Percentiles rank a stretch among this genome's conserved stretches.
Evolutionary conservation across 64 coral and sea anemone species (phyloP).

Genomic region (Montipora cactus): DNA sequence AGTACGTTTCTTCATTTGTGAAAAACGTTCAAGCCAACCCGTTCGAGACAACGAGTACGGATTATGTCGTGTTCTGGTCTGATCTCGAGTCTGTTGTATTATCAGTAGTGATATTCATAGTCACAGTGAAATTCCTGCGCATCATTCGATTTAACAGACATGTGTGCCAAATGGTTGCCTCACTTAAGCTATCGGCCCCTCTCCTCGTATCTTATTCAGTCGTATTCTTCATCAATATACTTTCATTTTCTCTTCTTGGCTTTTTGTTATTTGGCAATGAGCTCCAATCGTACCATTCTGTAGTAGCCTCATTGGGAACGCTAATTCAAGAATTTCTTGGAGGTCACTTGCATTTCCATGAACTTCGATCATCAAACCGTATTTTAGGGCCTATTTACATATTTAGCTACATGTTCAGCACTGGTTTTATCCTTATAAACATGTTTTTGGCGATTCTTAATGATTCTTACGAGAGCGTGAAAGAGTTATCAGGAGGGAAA

Average conservation of each 20-base stretch:
- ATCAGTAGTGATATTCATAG: conserved; percentile 80
- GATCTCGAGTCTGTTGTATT: conserved; percentile 78
- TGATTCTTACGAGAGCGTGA: conserved; percentile 81
- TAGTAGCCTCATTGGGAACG: conserved; percentile 62
- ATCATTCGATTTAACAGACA: conserved; percentile 85
- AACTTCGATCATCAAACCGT: conserved; percentile 61
- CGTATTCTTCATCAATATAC: conserved; percentile 73
- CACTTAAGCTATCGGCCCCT: conserved; percentile 49
- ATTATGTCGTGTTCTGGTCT: conserved; percentile 80
- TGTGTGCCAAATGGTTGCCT: conserved; percentile 91
- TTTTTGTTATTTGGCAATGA: conserved; percentile 72
- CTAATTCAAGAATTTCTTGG: conserved; percentile 88
- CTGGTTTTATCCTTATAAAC: conserved; percentile 85
- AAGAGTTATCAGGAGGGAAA: conserved; percentile 79
- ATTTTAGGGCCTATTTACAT: conserved; percentile 82
- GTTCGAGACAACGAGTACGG: conserved; percentile 82
- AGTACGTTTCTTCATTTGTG: conserved; percentile 78
- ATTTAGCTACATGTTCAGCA: conserved; percentile 79
- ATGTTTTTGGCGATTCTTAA: conserved; percentile 98
- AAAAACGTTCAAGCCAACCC: conserved; percentile 78
- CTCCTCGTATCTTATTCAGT: conserved; percentile 70
- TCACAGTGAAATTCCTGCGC: conserved; percentile 83
- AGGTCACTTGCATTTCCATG: conserved; percentile 68
- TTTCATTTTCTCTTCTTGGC: conserved; percentile 72
- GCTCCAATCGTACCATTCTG: conserved; percentile 66